Conservation (phyloP, 2,888 invertebrate species). For the Herminia tarsipennalis region DNA sequence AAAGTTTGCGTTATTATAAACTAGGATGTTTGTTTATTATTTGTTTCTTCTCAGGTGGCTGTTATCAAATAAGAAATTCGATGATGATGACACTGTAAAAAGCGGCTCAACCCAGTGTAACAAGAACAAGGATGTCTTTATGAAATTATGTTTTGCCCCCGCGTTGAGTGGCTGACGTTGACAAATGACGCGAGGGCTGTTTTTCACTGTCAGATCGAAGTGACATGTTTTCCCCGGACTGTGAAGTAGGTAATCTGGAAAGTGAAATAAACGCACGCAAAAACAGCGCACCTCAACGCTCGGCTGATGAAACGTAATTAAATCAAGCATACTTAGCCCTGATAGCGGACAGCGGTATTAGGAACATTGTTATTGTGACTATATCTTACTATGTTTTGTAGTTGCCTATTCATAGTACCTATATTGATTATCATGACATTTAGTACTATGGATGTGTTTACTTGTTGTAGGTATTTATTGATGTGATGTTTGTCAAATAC, state of each 20-base stretch:
- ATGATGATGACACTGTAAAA: conserved; percentile 59
- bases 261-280: conserved; percentile 65
- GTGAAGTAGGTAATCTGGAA: conserved; percentile 72
- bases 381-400: background rate
- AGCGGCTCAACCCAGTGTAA: conserved; percentile 62
- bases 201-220: conserved; percentile 83
- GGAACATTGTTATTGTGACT: background rate
- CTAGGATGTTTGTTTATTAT: conserved; percentile 17
- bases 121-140: conserved; percentile 82
- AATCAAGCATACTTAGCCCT: background rate
- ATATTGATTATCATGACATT: too few species aligned
- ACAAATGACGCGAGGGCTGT: conserved; percentile 80
- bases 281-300: conserved; percentile 45
- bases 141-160: conserved; percentile 80
- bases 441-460: too few species aligned
- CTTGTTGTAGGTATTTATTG: too few species aligned
- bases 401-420: too few species aligned
- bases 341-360: background rate
- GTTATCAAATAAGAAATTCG: conserved; percentile 55
- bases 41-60: conserved; percentile 26
- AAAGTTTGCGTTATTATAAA: conserved; percentile 5
- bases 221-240: conserved; percentile 77
- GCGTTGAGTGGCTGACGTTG: conserved; percentile 80
- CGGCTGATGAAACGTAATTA: background rate
- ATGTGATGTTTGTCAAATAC: too few species aligned